Evolutionary conservation across 1,140 invertebrate genomes (phyloP).

Genomic region (Nomia melanderi): DNA sequence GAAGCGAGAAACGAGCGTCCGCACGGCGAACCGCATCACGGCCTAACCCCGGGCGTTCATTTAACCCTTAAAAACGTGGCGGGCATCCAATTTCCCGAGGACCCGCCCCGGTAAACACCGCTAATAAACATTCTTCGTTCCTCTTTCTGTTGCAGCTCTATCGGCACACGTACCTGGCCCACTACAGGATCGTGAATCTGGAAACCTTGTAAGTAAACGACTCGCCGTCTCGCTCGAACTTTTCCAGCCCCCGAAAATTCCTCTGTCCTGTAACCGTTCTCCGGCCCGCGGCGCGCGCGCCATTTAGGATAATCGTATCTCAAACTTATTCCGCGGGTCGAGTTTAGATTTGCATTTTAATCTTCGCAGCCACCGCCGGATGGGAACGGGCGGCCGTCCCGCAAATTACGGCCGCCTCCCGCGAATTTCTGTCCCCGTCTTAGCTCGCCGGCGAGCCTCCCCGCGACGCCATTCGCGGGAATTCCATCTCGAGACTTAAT

Average conservation of each 20-base stretch:
- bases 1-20: too few relatives aligned
- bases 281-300: constrained; percentile 49
- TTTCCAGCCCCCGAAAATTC: not conserved
- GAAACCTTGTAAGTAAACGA: constrained; percentile 80
- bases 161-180: constrained; percentile 82
- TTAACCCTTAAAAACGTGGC: constrained; percentile 12
- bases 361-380: constrained; percentile 33
- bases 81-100: constrained; percentile 14
- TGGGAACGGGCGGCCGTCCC: constrained; percentile 33
- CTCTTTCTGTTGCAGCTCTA: constrained; percentile 81
- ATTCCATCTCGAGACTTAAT: constrained; percentile 59
- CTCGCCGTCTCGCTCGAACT: not conserved
- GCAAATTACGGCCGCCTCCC: constrained; percentile 67
- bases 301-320: constrained; percentile 75
- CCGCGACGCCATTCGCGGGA: constrained; percentile 28
- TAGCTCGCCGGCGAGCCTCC: constrained; percentile 8
- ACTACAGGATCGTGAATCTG: constrained; percentile 82
- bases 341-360: constrained; percentile 76
- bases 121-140: constrained; percentile 37
- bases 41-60: constrained; percentile 16
- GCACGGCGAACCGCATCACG: not conserved
- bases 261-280: not conserved
- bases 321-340: constrained; percentile 66
- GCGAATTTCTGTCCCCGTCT: constrained; percentile 63
- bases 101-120: not conserved